Evolutionary conservation across 2,113 vertebrate genomes (phyloP).

Genomic region (Tragelaphus scriptus): DNA sequence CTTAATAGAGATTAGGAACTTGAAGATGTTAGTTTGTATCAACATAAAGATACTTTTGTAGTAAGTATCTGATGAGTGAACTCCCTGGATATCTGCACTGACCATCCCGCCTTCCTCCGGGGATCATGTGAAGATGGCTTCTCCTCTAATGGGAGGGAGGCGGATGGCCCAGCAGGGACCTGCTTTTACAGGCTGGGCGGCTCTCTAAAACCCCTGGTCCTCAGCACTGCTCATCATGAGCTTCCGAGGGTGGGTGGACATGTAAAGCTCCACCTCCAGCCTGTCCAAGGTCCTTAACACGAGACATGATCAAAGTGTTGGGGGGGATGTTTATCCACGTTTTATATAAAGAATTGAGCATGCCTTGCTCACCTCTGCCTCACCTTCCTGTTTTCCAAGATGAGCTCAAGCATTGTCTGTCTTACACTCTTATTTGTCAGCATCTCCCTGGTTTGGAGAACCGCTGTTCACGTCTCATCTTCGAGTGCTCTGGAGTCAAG

Average conservation of each 20-base stretch:
- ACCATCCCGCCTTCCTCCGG: neutral
- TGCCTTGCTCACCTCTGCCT: neutral
- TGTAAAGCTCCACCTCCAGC: neutral
- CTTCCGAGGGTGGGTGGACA: rapidly evolving
- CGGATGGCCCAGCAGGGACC: neutral
- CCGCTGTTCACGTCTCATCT: neutral
- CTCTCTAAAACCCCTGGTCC: neutral
- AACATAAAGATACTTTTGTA: slow-evolving; percentile 15
- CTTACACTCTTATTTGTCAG: neutral
- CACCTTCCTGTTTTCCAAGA: neutral
- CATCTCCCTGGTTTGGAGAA: neutral
- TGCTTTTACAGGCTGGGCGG: neutral
- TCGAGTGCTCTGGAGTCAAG: neutral
- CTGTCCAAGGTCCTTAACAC: neutral
- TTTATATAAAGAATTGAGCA: neutral
- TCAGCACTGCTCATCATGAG: neutral
- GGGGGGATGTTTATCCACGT: neutral
- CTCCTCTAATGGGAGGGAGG: neutral
- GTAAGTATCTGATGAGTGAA: slow-evolving; percentile 3
- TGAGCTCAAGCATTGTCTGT: neutral
- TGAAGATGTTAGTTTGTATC: slow-evolving; percentile 28
- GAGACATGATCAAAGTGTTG: neutral
- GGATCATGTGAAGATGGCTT: neutral
- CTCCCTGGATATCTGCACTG: neutral
- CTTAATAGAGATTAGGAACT: slow-evolving; percentile 17